Conservation (phyloP, 2,888 invertebrate species). For the Cryptus viduatorius region DNA sequence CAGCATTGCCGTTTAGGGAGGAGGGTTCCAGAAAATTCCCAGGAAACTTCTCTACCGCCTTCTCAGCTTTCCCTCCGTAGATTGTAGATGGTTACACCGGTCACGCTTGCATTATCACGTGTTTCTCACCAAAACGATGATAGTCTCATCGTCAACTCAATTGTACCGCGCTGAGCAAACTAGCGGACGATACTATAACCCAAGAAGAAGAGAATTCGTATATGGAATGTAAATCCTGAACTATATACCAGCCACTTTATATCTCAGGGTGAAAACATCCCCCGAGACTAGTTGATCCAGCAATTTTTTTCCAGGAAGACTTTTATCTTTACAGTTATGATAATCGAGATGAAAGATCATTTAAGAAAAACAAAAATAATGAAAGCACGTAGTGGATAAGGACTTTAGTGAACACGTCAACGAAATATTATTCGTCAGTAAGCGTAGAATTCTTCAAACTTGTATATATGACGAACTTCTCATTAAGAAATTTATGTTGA, state of each 20-base stretch:
- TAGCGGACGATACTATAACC: neutral
- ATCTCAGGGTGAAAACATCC: neutral
- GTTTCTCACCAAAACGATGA: slow-evolving; percentile 42
- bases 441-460: neutral
- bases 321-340: too few species aligned
- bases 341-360: too few species aligned
- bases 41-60: slow-evolving; percentile 38
- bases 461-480: slow-evolving; percentile 33
- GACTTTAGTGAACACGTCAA: too few species aligned
- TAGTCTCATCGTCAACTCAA: slow-evolving; percentile 23
- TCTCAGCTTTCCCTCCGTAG: slow-evolving; percentile 7
- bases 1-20: slow-evolving; percentile 60
- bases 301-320: neutral
- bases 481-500: slow-evolving; percentile 39
- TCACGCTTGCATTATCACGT: slow-evolving; percentile 59
- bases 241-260: neutral
- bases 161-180: neutral
- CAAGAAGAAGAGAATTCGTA: neutral
- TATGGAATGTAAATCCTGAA: neutral
- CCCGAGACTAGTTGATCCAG: neutral
- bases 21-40: slow-evolving; percentile 52
- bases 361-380: too few species aligned
- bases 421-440: too few species aligned
- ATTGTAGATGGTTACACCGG: slow-evolving; percentile 46
- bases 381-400: too few species aligned